Percentiles rank a stretch among this genome's conserved stretches.
phyloP scores from a whole-genome alignment of 2,888 invertebrate genomes.

The Dolomedes plantarius region DNA sequence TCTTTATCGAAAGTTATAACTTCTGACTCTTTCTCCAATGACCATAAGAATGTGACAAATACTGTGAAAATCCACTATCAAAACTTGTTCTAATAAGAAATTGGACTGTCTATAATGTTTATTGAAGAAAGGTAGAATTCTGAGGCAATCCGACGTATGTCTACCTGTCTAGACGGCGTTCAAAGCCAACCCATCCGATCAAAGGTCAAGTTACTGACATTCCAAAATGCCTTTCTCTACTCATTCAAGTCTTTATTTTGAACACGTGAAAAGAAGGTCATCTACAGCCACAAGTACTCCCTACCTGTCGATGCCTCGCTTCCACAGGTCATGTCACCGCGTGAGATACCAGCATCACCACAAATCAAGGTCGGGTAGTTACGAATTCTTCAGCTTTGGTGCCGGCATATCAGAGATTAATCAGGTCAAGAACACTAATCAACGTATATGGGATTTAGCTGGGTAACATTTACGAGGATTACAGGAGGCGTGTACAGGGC shows the following conservation, averaged over 20 bases:
- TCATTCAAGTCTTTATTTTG: background rate
- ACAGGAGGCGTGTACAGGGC: too few relatives aligned
- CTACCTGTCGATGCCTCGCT: background rate
- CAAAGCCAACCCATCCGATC: too few relatives aligned
- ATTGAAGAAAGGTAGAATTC: too few relatives aligned
- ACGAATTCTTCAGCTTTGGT: background rate
- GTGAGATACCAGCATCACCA: background rate
- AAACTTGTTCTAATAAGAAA: too few relatives aligned
- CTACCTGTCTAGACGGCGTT: too few relatives aligned
- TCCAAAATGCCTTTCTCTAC: background rate
- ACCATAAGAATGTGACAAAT: too few relatives aligned
- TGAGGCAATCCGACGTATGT: too few relatives aligned
- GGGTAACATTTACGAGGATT: background rate
- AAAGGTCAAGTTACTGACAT: too few relatives aligned
- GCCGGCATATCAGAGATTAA: background rate
- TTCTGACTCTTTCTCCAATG: too few relatives aligned
- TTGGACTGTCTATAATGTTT: too few relatives aligned
- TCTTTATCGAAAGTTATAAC: too few relatives aligned
- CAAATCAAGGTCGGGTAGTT: background rate
- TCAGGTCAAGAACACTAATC: conserved; percentile 14
- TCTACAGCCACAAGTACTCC: background rate
- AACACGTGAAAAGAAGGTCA: background rate
- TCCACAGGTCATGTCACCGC: conserved; percentile 1
- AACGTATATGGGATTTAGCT: background rate
- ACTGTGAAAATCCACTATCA: too few relatives aligned